Evolutionary conservation across 1,140 invertebrate species (phyloP).

Genomic region (Ooceraea biroi): DNA sequence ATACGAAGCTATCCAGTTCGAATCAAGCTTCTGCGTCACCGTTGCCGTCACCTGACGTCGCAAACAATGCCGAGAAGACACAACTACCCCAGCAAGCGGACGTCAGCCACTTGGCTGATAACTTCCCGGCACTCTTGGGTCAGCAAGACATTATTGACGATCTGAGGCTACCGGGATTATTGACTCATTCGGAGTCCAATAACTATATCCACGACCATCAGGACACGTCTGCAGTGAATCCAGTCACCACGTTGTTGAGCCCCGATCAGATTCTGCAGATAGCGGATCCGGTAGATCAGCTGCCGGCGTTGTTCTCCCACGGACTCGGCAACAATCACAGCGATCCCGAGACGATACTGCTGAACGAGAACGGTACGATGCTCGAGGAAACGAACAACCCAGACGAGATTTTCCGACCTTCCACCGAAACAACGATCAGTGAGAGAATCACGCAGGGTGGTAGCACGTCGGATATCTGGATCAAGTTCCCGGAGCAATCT

Average conservation of each 20-base stretch:
- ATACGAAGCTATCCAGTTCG: slow-evolving; percentile 77
- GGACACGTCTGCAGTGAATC: slow-evolving; percentile 76
- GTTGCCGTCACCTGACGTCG: slow-evolving; percentile 54
- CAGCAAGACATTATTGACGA: slow-evolving; percentile 80
- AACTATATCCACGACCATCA: slow-evolving; percentile 82
- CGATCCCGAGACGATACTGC: slow-evolving; percentile 89
- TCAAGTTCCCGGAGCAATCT: slow-evolving; percentile 61
- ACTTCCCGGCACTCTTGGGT: slow-evolving; percentile 77
- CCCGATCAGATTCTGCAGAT: slow-evolving; percentile 84
- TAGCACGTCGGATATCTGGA: slow-evolving; percentile 31
- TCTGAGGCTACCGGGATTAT: slow-evolving; percentile 77
- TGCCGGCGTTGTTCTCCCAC: slow-evolving; percentile 82
- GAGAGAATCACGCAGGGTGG: background rate
- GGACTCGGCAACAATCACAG: slow-evolving; percentile 85
- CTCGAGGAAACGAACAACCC: slow-evolving; percentile 87
- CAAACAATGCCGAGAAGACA: slow-evolving; percentile 77
- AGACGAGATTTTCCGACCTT: slow-evolving; percentile 86
- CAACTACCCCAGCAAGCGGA: slow-evolving; percentile 72
- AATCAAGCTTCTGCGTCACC: slow-evolving; percentile 36
- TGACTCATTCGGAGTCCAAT: slow-evolving; percentile 78
- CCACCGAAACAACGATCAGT: slow-evolving; percentile 32
- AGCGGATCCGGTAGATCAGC: slow-evolving; percentile 83
- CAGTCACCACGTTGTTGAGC: slow-evolving; percentile 86
- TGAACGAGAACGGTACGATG: slow-evolving; percentile 88
- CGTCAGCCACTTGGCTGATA: slow-evolving; percentile 77